Conservation (phyloP, 2,888 invertebrate genomes). For the Cataglyphis livida region DNA sequence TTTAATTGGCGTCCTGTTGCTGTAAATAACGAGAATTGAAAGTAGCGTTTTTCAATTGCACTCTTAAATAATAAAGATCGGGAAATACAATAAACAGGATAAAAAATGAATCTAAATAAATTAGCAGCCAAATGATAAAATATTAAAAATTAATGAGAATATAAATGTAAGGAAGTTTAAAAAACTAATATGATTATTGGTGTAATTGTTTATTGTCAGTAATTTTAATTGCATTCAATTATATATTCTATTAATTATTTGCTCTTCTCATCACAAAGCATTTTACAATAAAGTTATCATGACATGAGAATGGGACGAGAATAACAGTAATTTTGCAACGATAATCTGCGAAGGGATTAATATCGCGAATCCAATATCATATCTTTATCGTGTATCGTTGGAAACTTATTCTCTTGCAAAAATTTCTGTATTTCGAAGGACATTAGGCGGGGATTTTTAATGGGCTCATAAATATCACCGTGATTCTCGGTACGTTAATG, state of each 20-base stretch:
- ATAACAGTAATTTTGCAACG: neutral
- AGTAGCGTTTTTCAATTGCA: neutral
- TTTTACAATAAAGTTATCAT: neutral
- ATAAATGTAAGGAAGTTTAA: neutral
- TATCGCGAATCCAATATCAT: conserved; percentile 7
- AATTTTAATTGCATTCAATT: neutral
- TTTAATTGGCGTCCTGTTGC: conserved; percentile 59
- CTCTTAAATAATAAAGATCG: conserved; percentile 15
- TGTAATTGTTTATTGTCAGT: neutral
- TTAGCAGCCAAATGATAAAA: neutral
- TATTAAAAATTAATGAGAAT: neutral
- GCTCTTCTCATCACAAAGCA: neutral
- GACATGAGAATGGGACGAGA: neutral
- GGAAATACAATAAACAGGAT: neutral
- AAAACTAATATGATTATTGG: neutral
- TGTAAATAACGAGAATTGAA: conserved; percentile 40
- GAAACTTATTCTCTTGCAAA: conserved; percentile 24
- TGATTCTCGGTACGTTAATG: conserved; percentile 18
- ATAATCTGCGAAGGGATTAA: conserved; percentile 10
- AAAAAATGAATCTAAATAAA: neutral
- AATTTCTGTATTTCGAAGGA: conserved; percentile 11
- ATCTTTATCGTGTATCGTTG: conserved; percentile 33
- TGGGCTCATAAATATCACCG: conserved; percentile 41
- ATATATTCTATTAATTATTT: conserved; percentile 10
- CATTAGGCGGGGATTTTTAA: conserved; percentile 45